These are phyloP conservation scores for Pyrrhosoma nymphula DNA, from an alignment of 2,888 invertebrate species.

Conservation along the genomic window DNA sequence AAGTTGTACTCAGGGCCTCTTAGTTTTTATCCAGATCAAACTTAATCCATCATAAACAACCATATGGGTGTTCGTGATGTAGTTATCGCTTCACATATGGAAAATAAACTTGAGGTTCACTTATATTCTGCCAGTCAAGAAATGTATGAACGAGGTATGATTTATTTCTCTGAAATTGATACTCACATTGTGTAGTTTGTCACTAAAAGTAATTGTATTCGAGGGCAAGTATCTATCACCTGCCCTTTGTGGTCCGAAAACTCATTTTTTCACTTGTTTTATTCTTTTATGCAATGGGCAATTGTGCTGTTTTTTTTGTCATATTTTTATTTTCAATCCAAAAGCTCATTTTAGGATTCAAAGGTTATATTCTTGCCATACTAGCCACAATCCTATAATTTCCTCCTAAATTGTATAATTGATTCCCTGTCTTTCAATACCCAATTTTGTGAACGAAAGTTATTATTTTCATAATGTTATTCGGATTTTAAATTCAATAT, in stretches of 20 bases:
- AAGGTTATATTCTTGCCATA: no score
- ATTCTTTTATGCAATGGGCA: no score
- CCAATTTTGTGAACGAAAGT: no score
- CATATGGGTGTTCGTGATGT: not conserved
- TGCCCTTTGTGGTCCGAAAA: not conserved
- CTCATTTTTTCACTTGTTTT: not conserved
- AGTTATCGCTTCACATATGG: not conserved
- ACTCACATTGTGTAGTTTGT: not conserved
- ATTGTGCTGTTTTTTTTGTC: no score
- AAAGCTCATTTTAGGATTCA: no score
- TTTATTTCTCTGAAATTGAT: conserved; percentile 5
- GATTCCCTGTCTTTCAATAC: no score
- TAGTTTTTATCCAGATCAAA: not conserved
- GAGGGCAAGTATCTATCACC: not conserved
- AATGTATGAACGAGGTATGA: not conserved
- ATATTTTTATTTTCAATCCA: no score
- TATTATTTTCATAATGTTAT: no score
- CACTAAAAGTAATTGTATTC: not conserved
- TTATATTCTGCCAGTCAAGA: not conserved
- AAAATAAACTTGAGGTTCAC: not conserved
- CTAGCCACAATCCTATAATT: no score
- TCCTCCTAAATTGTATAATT: no score
- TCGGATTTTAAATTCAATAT: no score
- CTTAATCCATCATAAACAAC: not conserved
- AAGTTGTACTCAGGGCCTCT: not conserved